Evolutionary conservation across 2,113 vertebrate species (phyloP).

Genomic region (Halichoerus grypus): DNA sequence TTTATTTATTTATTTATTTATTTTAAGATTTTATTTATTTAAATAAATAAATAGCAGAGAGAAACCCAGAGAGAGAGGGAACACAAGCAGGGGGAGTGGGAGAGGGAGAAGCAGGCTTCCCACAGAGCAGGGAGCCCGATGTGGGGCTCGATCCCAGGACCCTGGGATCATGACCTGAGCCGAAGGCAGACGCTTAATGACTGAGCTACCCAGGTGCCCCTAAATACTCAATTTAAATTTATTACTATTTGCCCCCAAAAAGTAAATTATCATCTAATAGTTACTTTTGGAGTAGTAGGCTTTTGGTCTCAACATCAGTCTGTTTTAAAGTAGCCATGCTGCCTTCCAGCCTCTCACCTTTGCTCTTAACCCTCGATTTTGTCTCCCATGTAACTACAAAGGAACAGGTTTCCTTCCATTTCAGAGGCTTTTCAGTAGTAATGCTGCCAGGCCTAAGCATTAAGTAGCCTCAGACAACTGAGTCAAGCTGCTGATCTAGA

Average conservation of each 20-base stretch:
- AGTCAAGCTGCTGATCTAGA: constrained; percentile 88
- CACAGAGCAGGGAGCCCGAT: no score
- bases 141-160: no score
- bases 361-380: background rate
- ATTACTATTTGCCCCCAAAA: background rate
- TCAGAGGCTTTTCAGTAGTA: constrained; percentile 85
- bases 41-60: no score
- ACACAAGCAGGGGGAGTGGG: no score
- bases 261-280: background rate
- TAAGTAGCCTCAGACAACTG: constrained; percentile 85
- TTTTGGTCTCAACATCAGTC: background rate
- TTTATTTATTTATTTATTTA: background rate
- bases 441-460: constrained; percentile 85
- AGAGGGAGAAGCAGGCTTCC: no score
- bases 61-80: no score
- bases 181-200: no score
- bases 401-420: constrained; percentile 82
- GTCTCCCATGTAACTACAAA: constrained; percentile 65
- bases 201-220: no score
- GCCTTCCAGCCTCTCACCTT: background rate
- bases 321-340: background rate
- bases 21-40: no score
- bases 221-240: background rate
- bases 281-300: background rate
- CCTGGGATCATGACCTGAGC: no score